Base-by-base conservation (phyloP, 2,797 vertebrate genomes). In the Dermochelys coriacea region DNA sequence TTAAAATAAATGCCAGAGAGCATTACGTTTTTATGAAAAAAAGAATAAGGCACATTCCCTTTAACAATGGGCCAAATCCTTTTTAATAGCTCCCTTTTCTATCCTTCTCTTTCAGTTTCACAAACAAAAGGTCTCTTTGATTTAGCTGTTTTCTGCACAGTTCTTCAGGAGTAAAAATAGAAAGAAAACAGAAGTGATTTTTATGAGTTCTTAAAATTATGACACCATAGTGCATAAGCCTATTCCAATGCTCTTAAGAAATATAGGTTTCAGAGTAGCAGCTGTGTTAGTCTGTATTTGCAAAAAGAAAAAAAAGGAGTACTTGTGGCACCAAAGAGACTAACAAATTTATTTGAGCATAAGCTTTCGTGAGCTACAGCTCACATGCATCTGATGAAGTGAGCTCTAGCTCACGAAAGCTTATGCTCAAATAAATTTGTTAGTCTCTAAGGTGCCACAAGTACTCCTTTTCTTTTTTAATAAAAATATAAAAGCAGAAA, bases 11-110 rank as follows among this genome's bases (percentile, higher is more conserved):
- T 9, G 2, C 50, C 86, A 81, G 27, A 57, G 90, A 80, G 6
- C 21, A 80, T 21, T 84, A 18, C 19, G 34, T 55, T 91, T 1
- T 71, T 89, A 64, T 57, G 79, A 93, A 41, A 86, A 27, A 81
- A 41, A 92, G 7, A 91, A 27, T 54, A 95, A 84, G 21, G 31
- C 5, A 83, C 7, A 82, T 82, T 96, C 68, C 29, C 86, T 12
- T 92, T 93, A 93, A 80, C 1, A 86, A n/a, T 89, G 85, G 93
- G n/a, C 19, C 87, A 86, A 77, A 89, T 3, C 85, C 94, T 91
- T 54, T 79, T 81, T 94, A 81, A 41, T 86, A 95, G 37, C 37
- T 7, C 41, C 78, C 77, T 92, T 95, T 90, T 21, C 50, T 90
- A 15, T 47, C 41, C n/a, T 89, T 80, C 27, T 89, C 45, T 52